A percentile compares a stretch with the other conserved stretches of the same genome.
phyloP scores from a whole-genome alignment of 37 sponge, comb jelly and placozoan genomes.

The Agelas oroides region DNA sequence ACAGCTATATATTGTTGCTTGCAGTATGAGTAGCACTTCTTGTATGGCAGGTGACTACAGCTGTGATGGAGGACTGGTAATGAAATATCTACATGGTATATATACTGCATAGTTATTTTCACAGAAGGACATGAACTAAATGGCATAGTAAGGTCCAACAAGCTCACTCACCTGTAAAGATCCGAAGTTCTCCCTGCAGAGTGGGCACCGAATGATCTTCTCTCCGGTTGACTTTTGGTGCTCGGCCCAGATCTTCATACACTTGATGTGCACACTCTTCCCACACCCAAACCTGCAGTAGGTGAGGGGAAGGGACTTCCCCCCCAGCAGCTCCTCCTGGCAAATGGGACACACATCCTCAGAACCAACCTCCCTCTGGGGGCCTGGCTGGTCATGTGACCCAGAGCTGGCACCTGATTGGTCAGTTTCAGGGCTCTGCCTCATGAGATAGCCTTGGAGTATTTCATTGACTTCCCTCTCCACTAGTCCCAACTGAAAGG shows the following conservation, averaged over 20 bases:
- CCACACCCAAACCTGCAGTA: slow-evolving; percentile 90
- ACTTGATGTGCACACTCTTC: slow-evolving; percentile 89
- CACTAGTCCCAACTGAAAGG: slow-evolving; percentile 82
- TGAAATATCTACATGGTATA: too few relatives aligned
- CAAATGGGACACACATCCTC: slow-evolving; percentile 97
- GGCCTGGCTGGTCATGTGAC: background rate
- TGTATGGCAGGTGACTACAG: too few relatives aligned
- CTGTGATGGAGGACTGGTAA: background rate
- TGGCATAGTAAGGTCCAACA: too few relatives aligned
- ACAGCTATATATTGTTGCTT: too few relatives aligned
- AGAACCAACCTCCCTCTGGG: slow-evolving; percentile 53
- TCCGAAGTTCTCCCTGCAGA: slow-evolving; percentile 93
- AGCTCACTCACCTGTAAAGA: slow-evolving; percentile 62
- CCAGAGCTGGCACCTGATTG: background rate
- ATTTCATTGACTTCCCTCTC: slow-evolving; percentile 92
- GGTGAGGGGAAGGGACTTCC: slow-evolving; percentile 24
- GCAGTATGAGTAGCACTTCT: too few relatives aligned
- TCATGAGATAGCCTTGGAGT: slow-evolving; percentile 53
- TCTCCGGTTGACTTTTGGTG: slow-evolving; percentile 84
- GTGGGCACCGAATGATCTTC: slow-evolving; percentile 78
- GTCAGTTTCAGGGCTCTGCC: slow-evolving; percentile 4
- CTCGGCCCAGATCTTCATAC: slow-evolving; percentile 97
- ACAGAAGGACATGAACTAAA: too few relatives aligned
- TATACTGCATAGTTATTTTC: too few relatives aligned
- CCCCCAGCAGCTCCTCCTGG: slow-evolving; percentile 86